These are phyloP conservation scores for Paraplagusia blochii DNA, from an alignment of 2,113 vertebrate species.

Conservation along the genomic window DNA sequence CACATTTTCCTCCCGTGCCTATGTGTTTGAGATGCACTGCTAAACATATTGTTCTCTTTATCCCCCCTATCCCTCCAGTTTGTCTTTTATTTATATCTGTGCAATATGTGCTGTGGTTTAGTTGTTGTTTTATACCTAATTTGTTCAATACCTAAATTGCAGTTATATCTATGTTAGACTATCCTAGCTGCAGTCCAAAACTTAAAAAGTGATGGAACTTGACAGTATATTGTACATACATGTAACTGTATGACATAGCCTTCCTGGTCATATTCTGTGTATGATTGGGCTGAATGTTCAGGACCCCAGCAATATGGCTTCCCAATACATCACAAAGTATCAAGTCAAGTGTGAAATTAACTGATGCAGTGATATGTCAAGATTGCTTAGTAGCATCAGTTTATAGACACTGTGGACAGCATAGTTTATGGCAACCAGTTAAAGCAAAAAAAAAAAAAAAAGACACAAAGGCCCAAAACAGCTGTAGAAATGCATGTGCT, in stretches of 20 bases:
- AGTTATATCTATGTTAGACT: slow-evolving; percentile 28
- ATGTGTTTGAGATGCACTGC: too few species aligned
- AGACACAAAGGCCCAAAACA: slow-evolving; percentile 2
- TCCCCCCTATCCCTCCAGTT: too few species aligned
- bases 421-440: slow-evolving; percentile 2
- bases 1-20: too few species aligned
- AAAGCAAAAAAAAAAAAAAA: slow-evolving; percentile 3
- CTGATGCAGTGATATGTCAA: slow-evolving; percentile 65
- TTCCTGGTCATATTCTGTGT: slow-evolving; percentile 33
- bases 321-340: slow-evolving; percentile 59
- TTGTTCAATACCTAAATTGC: too few species aligned
- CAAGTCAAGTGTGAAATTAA: slow-evolving; percentile 72
- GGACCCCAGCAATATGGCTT: slow-evolving; percentile 52
- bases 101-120: too few species aligned
- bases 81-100: too few species aligned
- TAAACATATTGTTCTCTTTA: too few species aligned
- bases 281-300: slow-evolving; percentile 53
- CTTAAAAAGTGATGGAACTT: slow-evolving; percentile 28
- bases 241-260: slow-evolving; percentile 39
- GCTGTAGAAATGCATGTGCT: slow-evolving; percentile 12
- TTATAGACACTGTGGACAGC: slow-evolving; percentile 5
- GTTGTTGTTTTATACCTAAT: neutral
- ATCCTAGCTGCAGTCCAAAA: slow-evolving; percentile 16
- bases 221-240: slow-evolving; percentile 33
- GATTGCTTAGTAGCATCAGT: slow-evolving; percentile 50